Percentiles rank a stretch among this genome's conserved stretches.
Conservation (phyloP, 2,797 vertebrate species). For the Crocodylus rhombifer region DNA sequence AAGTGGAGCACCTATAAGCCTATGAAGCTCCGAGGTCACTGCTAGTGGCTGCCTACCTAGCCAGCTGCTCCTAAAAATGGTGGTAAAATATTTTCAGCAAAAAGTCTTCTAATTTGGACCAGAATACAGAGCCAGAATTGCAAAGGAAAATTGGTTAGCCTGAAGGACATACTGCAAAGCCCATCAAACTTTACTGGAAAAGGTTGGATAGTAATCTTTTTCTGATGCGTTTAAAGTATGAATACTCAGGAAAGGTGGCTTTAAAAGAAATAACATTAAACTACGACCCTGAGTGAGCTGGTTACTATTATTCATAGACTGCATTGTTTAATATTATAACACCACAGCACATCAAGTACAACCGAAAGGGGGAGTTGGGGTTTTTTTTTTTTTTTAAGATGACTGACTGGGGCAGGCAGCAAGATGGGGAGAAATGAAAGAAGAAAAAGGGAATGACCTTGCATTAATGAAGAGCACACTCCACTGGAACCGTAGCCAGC, state of each 20-base stretch:
- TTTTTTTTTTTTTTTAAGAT: conserved; percentile 25
- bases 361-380: conserved; percentile 8
- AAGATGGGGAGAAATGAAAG: conserved; percentile 17
- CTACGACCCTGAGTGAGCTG: background rate
- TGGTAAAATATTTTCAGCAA: background rate
- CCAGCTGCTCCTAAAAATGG: background rate
- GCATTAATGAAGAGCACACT: conserved; percentile 43
- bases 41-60: background rate
- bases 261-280: background rate
- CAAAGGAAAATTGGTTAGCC: background rate
- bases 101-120: background rate
- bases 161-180: background rate
- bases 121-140: too few species aligned
- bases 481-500: conserved; percentile 9
- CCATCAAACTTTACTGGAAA: background rate
- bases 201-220: background rate
- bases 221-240: background rate
- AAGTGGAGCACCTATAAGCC: background rate
- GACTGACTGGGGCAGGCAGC: background rate
- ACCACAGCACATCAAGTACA: background rate
- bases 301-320: background rate
- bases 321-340: background rate
- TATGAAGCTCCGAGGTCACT: background rate
- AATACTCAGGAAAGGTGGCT: accelerated
- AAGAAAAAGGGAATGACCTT: conserved; percentile 68